Conservation (phyloP, 2,797 vertebrate genomes). For the Oryzias sinensis region DNA sequence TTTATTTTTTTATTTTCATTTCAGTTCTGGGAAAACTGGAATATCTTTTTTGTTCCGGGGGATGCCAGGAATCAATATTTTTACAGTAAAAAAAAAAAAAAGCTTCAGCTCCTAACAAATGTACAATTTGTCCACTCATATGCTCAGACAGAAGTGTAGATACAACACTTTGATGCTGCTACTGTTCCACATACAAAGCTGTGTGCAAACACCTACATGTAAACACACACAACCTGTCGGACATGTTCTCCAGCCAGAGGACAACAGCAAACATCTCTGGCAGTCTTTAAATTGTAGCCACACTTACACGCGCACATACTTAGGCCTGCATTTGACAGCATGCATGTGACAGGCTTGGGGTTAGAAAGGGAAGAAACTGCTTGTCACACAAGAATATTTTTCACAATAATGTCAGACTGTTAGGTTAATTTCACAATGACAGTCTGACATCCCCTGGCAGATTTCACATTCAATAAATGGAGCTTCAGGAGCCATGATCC, state of each 20-base stretch:
- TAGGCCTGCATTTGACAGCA: conserved; percentile 30
- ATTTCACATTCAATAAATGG: conserved; percentile 10
- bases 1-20: too few species aligned
- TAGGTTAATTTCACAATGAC: conserved; percentile 48
- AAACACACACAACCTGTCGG: conserved; percentile 24
- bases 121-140: too few species aligned
- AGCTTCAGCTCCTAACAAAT: too few species aligned
- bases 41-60: too few species aligned
- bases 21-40: too few species aligned
- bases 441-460: conserved; percentile 28
- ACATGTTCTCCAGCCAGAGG: conserved; percentile 12
- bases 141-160: too few species aligned
- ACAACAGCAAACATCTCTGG: conserved; percentile 26
- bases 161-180: too few species aligned
- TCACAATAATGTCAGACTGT: conserved; percentile 46
- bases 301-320: conserved; percentile 13
- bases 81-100: too few species aligned
- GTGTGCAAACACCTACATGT: conserved; percentile 17
- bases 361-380: conserved; percentile 39
- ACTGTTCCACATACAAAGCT: conserved; percentile 7
- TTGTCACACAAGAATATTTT: conserved; percentile 41
- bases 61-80: too few species aligned
- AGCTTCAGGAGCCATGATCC: conserved; percentile 2
- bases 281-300: conserved; percentile 37
- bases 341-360: conserved; percentile 40